Evolutionary conservation across 1,140 invertebrate genomes (phyloP), one percentile per base, ranked within the genome.

Genomic region (Drosophila jambulina): DNA sequence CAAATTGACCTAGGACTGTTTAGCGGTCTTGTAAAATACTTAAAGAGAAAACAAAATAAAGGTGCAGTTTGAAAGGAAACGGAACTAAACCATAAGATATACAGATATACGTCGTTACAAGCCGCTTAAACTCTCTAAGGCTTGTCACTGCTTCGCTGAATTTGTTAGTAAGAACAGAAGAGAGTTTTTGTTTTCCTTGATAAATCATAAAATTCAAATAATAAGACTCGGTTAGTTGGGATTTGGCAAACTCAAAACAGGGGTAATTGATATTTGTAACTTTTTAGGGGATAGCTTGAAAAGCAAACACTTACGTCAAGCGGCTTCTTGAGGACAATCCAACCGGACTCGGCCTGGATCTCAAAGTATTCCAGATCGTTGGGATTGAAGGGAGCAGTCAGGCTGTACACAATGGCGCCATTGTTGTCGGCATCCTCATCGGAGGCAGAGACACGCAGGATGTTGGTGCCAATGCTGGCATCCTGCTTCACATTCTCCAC

Each of bases 381-480:
- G 1, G 96, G 95, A 93, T 97, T 97, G 78, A 96, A 96, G 23
- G 97, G 96, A 10, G 97, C 96, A 77, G 96, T 97, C 49, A 98
- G 93, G 29, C 97, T 97, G 85, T 98, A 98, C n/a, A 97, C 95
- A 91, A 98, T 98, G n/a, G 97, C 97, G 17, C 98, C 98, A 93
- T 99, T 98, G 92, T 98, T 98, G 91, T 98, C 98, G 32, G 98
- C 98, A 94, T 99, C 98, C 93, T 98, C 98, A 91, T 99, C 98
- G 40, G 97, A 98, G 71, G 98, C 98, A 4, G 97, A 98, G 6
- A 99, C 97, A 90, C 98, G 95, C 51, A 99, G 93, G 79, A 99
- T 98, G 93, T 98, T 98, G 34, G 97, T 98, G 45, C 98, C 98
- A 78, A 98, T 98, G 93, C 97, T 98, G 25, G 98, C 98, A 92